Conservation (phyloP, 2,113 vertebrate genomes). For the Cottus gobio region DNA sequence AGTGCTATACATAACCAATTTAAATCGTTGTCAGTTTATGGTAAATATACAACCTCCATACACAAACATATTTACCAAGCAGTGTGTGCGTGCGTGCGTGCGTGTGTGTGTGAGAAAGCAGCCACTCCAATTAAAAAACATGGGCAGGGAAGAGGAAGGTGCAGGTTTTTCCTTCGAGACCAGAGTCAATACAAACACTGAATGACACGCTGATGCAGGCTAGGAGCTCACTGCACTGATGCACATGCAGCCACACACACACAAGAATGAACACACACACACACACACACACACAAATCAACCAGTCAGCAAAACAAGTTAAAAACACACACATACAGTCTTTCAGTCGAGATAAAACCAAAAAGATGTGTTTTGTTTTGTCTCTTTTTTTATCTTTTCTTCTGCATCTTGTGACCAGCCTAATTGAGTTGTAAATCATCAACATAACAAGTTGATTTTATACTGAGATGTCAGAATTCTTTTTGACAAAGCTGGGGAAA, state of each 20-base stretch:
- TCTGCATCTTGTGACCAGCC: slow-evolving; percentile 37
- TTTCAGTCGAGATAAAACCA: slow-evolving; percentile 26
- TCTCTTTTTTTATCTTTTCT: slow-evolving; percentile 23
- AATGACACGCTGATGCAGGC: slow-evolving; percentile 72
- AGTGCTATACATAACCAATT: slow-evolving; percentile 33
- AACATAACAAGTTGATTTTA: slow-evolving; percentile 69
- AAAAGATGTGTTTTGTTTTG: slow-evolving; percentile 22
- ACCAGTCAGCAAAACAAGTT: slow-evolving; percentile 54
- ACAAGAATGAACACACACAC: slow-evolving; percentile 16
- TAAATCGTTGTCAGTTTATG: slow-evolving; percentile 13
- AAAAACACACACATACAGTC: slow-evolving; percentile 42
- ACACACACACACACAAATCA: slow-evolving; percentile 30
- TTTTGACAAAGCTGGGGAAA: slow-evolving; percentile 43
- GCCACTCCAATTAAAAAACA: slow-evolving; percentile 81
- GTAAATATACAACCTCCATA: not conserved
- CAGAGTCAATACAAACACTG: slow-evolving; percentile 75
- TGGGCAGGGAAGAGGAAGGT: slow-evolving; percentile 78
- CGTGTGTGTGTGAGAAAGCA: slow-evolving; percentile 28
- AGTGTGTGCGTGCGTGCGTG: slow-evolving; percentile 10
- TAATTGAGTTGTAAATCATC: slow-evolving; percentile 75
- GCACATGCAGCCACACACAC: slow-evolving; percentile 35
- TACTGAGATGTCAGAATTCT: slow-evolving; percentile 58
- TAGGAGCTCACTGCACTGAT: slow-evolving; percentile 54
- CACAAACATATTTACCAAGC: not conserved
- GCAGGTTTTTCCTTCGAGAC: slow-evolving; percentile 74